phyloP scores from a whole-genome alignment of 2,888 invertebrate genomes.

The Eilema griseolum region DNA sequence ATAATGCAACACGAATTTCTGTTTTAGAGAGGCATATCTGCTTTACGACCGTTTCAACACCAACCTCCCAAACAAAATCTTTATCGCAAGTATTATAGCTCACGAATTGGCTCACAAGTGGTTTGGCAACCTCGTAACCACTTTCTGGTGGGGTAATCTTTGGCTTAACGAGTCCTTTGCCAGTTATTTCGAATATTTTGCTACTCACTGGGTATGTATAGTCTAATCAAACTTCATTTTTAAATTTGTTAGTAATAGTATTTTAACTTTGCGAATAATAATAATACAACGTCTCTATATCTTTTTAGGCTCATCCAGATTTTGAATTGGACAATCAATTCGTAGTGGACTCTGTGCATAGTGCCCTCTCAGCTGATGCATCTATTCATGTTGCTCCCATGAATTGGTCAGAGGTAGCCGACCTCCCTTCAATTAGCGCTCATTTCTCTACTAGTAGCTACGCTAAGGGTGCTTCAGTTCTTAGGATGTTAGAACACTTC shows the following conservation, averaged over 20 bases:
- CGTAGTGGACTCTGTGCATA: conserved; percentile 89
- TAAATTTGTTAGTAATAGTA: neutral
- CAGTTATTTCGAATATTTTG: conserved; percentile 90
- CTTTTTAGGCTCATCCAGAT: conserved; percentile 67
- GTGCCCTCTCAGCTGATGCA: conserved; percentile 88
- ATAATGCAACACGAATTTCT: neutral
- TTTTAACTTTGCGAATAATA: too few relatives aligned
- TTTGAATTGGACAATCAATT: conserved; percentile 87
- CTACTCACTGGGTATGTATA: conserved; percentile 82
- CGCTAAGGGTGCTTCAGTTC: conserved; percentile 88
- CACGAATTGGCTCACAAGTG: conserved; percentile 95
- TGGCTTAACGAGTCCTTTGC: conserved; percentile 92
- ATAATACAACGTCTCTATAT: neutral
- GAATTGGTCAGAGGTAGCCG: conserved; percentile 85
- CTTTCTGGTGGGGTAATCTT: conserved; percentile 92
- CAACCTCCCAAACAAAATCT: conserved; percentile 78
- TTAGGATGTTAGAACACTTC: conserved; percentile 90
- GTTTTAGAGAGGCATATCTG: conserved; percentile 78
- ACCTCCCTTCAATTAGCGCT: conserved; percentile 81
- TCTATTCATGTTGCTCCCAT: conserved; percentile 71
- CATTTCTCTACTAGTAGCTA: conserved; percentile 91
- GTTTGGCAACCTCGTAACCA: conserved; percentile 93
- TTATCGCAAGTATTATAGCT: conserved; percentile 87
- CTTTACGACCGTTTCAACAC: conserved; percentile 79
- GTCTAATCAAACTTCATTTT: neutral